Evolutionary conservation across 2,888 invertebrate genomes (phyloP).

Genomic region (Pantelozetes paolii): DNA sequence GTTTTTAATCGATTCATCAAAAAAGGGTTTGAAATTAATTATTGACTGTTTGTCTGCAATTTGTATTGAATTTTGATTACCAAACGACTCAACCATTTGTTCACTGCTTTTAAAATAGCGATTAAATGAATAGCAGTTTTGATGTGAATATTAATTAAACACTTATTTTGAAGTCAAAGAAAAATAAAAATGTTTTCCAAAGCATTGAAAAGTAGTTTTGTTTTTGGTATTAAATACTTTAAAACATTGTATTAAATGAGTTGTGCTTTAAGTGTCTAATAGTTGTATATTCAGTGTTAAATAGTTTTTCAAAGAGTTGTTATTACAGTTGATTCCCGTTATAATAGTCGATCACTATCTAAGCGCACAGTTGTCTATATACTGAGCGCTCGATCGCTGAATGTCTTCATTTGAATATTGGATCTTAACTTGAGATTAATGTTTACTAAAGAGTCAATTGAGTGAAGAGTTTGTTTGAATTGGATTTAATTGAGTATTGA

Average conservation of each 20-base stretch:
- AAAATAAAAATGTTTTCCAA: background rate
- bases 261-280: background rate
- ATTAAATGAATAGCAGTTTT: conserved; percentile 10
- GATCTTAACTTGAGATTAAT: too few relatives aligned
- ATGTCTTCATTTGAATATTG: background rate
- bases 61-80: too few relatives aligned
- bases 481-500: background rate
- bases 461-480: background rate
- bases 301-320: background rate
- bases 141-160: background rate
- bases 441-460: background rate
- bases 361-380: background rate
- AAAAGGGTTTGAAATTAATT: too few relatives aligned
- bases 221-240: too few relatives aligned
- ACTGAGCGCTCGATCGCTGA: background rate
- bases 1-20: background rate
- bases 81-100: too few relatives aligned
- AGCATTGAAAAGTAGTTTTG: background rate
- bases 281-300: background rate
- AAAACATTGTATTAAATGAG: background rate
- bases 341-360: background rate
- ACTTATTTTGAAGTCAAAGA: background rate
- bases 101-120: background rate
- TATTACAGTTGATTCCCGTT: background rate
- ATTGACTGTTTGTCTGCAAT: too few relatives aligned